These are phyloP conservation scores for Cenopis cana DNA, from an alignment of 2,888 invertebrate genomes.

Conservation along the genomic window DNA sequence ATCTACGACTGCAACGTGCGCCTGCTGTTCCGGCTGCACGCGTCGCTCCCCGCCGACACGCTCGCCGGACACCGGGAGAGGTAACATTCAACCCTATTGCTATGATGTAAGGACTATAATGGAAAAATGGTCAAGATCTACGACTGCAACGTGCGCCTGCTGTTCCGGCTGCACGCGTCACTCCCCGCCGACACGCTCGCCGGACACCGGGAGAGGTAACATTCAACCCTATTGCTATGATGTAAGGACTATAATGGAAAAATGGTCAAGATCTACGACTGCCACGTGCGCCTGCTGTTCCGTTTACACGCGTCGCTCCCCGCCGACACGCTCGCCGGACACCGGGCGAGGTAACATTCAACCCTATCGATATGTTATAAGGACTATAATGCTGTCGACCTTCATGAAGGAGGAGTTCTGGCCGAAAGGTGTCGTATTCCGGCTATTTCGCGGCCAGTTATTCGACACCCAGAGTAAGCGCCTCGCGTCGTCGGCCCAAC, in stretches of 20 bases:
- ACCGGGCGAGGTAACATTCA: conserved; percentile 88
- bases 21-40: conserved; percentile 97
- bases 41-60: conserved; percentile 95
- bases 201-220: conserved; percentile 93
- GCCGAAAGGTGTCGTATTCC: too few species aligned
- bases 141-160: conserved; percentile 97
- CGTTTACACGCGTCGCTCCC: conserved; percentile 96
- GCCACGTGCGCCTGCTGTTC: conserved; percentile 97
- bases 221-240: too few species aligned
- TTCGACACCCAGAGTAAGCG: too few species aligned
- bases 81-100: conserved; percentile 49
- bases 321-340: conserved; percentile 95
- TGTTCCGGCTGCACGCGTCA: conserved; percentile 97
- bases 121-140: conserved; percentile 86
- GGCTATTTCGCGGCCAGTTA: too few species aligned
- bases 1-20: conserved; percentile 98
- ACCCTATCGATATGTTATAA: too few species aligned
- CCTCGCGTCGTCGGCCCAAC: too few species aligned
- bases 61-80: conserved; percentile 95
- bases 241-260: too few species aligned
- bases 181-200: conserved; percentile 95
- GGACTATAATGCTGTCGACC: too few species aligned
- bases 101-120: too few species aligned
- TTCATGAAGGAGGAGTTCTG: too few species aligned
- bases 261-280: conserved; percentile 92